phyloP scores from a whole-genome alignment of 2,797 vertebrate genomes.

The Acanthis flammea region DNA sequence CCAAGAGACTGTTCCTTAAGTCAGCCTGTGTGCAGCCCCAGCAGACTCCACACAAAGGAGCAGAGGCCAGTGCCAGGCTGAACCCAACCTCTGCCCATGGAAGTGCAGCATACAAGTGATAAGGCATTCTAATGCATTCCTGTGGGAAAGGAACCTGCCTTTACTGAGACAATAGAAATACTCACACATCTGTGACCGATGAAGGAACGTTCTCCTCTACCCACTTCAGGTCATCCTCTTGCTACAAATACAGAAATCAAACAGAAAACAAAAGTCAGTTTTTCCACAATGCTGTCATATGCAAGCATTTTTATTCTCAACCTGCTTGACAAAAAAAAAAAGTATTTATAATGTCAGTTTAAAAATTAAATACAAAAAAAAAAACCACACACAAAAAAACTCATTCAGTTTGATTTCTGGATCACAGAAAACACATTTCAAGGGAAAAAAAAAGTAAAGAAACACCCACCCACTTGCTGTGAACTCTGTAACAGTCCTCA shows the following conservation, averaged over 20 bases:
- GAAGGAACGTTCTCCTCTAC: constrained; percentile 96
- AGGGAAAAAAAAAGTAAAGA: background rate
- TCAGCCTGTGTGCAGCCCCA: background rate
- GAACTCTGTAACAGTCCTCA: background rate
- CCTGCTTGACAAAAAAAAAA: background rate
- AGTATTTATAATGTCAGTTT: background rate
- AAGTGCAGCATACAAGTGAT: background rate
- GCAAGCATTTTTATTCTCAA: background rate
- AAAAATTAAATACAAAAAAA: background rate
- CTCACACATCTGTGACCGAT: constrained; percentile 94
- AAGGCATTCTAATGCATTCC: background rate
- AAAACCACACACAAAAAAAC: rapidly evolving
- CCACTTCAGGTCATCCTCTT: constrained; percentile 97
- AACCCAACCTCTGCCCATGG: background rate
- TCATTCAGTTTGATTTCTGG: background rate
- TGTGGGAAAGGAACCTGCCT: background rate
- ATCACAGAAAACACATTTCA: background rate
- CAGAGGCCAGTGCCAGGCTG: background rate
- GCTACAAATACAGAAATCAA: constrained; percentile 49
- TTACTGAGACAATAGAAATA: constrained; percentile 47
- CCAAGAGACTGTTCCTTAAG: background rate
- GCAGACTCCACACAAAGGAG: background rate
- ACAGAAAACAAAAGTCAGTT: background rate
- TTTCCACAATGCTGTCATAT: background rate
- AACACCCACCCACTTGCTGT: background rate